phyloP scores from a whole-genome alignment of 2,888 invertebrate genomes.

The Doris montereyensis region DNA sequence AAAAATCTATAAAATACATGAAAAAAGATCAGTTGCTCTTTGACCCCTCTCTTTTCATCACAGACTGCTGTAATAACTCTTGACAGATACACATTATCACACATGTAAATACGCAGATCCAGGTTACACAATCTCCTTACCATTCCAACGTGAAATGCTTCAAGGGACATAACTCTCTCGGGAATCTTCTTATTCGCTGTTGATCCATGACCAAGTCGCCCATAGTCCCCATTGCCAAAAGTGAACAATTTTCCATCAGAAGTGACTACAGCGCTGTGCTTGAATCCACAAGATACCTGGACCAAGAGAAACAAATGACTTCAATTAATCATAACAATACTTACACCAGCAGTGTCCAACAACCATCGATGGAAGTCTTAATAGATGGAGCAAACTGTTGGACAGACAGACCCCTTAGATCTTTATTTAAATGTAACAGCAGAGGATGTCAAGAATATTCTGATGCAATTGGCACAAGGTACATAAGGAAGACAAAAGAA shows the following conservation, averaged over 20 bases:
- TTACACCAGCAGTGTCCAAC: too few species aligned
- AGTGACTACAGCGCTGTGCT: conserved; percentile 80
- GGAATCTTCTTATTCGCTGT: conserved; percentile 79
- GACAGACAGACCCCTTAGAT: too few species aligned
- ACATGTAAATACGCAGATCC: not conserved
- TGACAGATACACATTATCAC: not conserved
- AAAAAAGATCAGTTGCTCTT: too few species aligned
- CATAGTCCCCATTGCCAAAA: conserved; percentile 80
- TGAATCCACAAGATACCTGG: conserved; percentile 78
- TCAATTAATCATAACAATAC: too few species aligned
- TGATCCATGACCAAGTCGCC: conserved; percentile 77
- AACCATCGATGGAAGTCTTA: too few species aligned
- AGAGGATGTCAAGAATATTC: too few species aligned
- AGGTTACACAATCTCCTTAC: conserved; percentile 50
- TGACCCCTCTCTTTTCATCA: not conserved
- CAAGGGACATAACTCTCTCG: conserved; percentile 76
- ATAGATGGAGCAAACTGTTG: too few species aligned
- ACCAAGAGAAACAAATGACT: too few species aligned
- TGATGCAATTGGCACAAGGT: too few species aligned
- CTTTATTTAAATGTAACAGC: too few species aligned
- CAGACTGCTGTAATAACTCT: not conserved
- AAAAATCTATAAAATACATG: too few species aligned
- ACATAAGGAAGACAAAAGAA: too few species aligned
- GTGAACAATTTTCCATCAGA: conserved; percentile 79
- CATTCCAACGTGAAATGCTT: conserved; percentile 75